These are phyloP conservation scores for Dinoponera quadriceps DNA, from an alignment of 1,140 invertebrate genomes.

Conservation along the genomic window DNA sequence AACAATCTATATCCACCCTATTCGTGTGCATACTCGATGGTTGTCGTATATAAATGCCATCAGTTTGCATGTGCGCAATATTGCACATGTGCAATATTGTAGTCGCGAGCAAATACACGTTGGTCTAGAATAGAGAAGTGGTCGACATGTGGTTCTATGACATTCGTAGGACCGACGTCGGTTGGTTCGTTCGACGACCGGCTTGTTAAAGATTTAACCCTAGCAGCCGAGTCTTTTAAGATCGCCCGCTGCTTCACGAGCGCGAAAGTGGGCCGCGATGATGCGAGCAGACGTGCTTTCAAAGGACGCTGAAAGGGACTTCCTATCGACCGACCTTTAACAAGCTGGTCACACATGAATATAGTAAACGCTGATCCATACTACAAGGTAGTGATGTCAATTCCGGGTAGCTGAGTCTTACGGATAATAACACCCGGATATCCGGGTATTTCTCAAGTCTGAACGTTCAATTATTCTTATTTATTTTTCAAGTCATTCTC, in stretches of 20 bases:
- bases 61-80: constrained; percentile 11
- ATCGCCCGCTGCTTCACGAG: not conserved
- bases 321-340: not conserved
- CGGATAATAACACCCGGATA: too few species aligned
- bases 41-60: not conserved
- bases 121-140: not conserved
- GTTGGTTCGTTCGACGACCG: constrained; percentile 8
- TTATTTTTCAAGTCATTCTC: too few species aligned
- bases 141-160: constrained; percentile 21
- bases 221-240: constrained; percentile 20
- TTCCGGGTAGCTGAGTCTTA: too few species aligned
- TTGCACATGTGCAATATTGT: not conserved
- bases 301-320: not conserved
- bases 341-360: not conserved
- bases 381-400: not conserved
- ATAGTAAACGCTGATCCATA: not conserved
- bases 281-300: not conserved
- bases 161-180: constrained; percentile 20
- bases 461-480: too few species aligned
- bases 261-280: constrained; percentile 15
- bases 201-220: constrained; percentile 42
- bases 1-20: too few species aligned
- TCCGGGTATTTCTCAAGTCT: too few species aligned
- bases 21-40: not conserved
- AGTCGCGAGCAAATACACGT: constrained; percentile 37